A percentile compares a stretch with the other conserved stretches of the same genome.
These are phyloP conservation scores for Drosophila sturtevanti DNA, from an alignment of 1,140 invertebrate species.

Conservation along the genomic window DNA sequence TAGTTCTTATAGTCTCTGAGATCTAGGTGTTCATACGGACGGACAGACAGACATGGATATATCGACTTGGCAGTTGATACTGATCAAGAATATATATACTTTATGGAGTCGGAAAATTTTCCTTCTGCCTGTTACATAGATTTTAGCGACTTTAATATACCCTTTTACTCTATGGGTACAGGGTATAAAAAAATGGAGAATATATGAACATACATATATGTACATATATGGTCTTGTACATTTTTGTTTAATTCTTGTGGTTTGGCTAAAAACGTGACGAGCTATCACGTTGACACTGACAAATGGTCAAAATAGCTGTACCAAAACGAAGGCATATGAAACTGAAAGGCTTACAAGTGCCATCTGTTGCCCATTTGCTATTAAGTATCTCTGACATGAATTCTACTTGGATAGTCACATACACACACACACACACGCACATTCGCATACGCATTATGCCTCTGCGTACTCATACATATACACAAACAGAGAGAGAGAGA, in stretches of 20 bases:
- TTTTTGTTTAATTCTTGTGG: neutral
- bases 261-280: neutral
- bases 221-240: neutral
- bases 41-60: too few species aligned
- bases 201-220: too few species aligned
- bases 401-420: neutral
- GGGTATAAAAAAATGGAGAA: too few species aligned
- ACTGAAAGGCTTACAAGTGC: slow-evolving; percentile 4
- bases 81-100: too few species aligned
- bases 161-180: too few species aligned
- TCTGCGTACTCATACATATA: neutral
- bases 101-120: too few species aligned
- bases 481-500: neutral
- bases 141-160: too few species aligned
- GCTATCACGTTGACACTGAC: slow-evolving; percentile 4
- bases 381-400: slow-evolving; percentile 3
- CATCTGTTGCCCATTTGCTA: slow-evolving; percentile 7
- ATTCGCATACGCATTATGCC: too few species aligned
- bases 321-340: neutral
- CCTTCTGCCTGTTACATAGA: too few species aligned
- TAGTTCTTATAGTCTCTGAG: too few species aligned
- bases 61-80: too few species aligned
- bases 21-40: too few species aligned
- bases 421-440: neutral
- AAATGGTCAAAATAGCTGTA: slow-evolving; percentile 4